phyloP scores from a whole-genome alignment of 2,113 vertebrate genomes.

The Mesembrinibis cayennensis region DNA sequence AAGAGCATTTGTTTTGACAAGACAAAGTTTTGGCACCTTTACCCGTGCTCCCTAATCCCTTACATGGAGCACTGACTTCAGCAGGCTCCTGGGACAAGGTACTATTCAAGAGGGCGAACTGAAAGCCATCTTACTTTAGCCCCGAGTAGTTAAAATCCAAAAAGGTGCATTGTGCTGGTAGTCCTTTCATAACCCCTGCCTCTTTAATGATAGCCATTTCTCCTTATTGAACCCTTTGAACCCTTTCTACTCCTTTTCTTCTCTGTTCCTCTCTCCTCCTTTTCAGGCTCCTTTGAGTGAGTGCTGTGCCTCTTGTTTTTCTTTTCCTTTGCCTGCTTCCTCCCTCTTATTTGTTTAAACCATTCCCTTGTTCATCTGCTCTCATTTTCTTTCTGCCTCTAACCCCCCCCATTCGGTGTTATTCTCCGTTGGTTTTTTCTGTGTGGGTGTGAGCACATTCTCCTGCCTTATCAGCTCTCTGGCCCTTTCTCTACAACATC shows the following conservation, averaged over 20 bases:
- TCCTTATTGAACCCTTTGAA: conserved; percentile 27
- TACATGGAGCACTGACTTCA: not conserved
- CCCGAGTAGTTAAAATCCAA: conserved; percentile 3
- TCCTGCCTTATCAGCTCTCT: conserved; percentile 22
- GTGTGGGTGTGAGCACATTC: conserved; percentile 35
- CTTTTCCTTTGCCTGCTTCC: conserved; percentile 34
- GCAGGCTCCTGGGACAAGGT: conserved; percentile 7
- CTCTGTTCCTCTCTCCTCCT: conserved; percentile 18
- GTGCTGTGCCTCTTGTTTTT: conserved; percentile 31
- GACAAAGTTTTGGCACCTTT: conserved; percentile 6
- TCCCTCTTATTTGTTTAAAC: conserved; percentile 23
- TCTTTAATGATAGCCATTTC: conserved; percentile 45
- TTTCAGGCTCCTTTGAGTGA: conserved; percentile 10
- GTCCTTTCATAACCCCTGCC: conserved; percentile 22
- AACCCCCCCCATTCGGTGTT: not conserved
- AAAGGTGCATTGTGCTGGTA: conserved; percentile 41
- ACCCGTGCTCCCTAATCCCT: not conserved
- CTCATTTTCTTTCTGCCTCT: not conserved
- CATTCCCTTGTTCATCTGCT: conserved; percentile 15
- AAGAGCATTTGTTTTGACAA: conserved; percentile 10
- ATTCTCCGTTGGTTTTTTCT: not conserved
- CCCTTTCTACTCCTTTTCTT: conserved; percentile 42
- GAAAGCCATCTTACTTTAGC: conserved; percentile 14
- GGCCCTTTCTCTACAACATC: conserved; percentile 38
- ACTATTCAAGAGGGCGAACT: not conserved